These are phyloP conservation scores for Hyla sarda DNA, from an alignment of 2,113 vertebrate species.

Conservation along the genomic window DNA sequence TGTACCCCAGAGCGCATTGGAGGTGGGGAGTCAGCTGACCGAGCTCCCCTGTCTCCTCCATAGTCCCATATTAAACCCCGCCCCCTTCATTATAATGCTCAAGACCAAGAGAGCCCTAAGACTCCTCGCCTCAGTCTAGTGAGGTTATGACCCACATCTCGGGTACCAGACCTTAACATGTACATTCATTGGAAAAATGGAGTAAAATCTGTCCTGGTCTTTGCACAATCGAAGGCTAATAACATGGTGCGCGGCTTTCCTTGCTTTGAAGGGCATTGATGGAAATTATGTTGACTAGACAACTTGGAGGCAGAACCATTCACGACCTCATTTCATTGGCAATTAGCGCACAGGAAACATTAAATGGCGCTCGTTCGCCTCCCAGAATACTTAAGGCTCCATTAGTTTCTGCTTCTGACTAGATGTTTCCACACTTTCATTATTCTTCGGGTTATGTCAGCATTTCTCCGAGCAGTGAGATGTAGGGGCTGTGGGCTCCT, in stretches of 20 bases:
- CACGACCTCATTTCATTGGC: slow-evolving; percentile 28
- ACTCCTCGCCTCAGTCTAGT: too few species aligned
- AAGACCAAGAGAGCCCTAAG: too few species aligned
- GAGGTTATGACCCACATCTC: too few species aligned
- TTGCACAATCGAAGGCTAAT: not conserved
- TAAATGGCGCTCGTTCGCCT: not conserved
- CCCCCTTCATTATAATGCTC: too few species aligned
- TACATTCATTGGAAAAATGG: too few species aligned
- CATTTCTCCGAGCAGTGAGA: not conserved
- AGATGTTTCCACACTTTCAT: slow-evolving; percentile 34
- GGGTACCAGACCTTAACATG: too few species aligned
- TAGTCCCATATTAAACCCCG: too few species aligned
- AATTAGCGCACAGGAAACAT: slow-evolving; percentile 40
- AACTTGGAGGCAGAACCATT: slow-evolving; percentile 41
- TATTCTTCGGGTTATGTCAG: slow-evolving; percentile 39
- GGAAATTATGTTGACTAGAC: slow-evolving; percentile 45
- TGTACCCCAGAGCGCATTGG: too few species aligned
- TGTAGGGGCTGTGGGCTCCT: not conserved
- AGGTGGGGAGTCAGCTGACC: too few species aligned
- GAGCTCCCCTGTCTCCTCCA: too few species aligned
- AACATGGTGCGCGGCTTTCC: not conserved
- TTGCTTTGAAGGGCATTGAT: slow-evolving; percentile 4
- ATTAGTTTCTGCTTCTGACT: slow-evolving; percentile 35
- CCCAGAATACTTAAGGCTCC: slow-evolving; percentile 33
- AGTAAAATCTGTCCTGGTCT: not conserved